Base-by-base conservation (phyloP, 1,140 invertebrate species). In the Drosophila sturtevanti region DNA sequence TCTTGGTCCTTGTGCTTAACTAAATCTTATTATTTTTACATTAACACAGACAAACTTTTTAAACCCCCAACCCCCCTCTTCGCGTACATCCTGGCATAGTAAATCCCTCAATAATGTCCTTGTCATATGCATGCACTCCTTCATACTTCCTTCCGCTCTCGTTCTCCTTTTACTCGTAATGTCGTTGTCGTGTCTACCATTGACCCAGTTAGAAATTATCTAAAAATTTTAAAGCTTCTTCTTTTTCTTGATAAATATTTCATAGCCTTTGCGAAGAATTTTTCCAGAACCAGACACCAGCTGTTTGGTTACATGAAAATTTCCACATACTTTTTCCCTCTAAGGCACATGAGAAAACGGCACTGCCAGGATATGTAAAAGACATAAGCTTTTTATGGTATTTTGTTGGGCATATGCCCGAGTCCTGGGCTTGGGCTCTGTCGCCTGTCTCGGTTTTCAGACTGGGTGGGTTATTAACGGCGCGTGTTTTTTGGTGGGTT, bases 11-110 rank as follows among this genome's bases (percentile, higher is more conserved):
- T 64, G 51, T 61, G 68, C 72, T 66, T 72, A 89, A 77, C 79
- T 74, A 79, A 87, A 84, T 79, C 79, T 68, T 80, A 87, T 87
- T 87, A 84, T 87, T 87, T 84, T 73, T 77, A 41, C 72, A 89
- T 89, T 89, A 87, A 89, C 84, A 65, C 11, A 52, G 59, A 58
- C 52, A 60, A 87, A 87, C 48, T 77, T 81, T 71, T 2, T 21
- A n/a, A n/a, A n/a, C n/a, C n/a, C n/a, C n/a, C n/a, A n/a, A 41
- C 34, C 61, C 62, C 69, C 72, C 18, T 21, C 16, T 1, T 41
- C 5, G 7, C 1, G n/a, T n/a, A n/a, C n/a, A n/a, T n/a, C n/a
- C n/a, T n/a, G n/a, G n/a, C 1, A 44, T 10, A 48, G 41, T 16
- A 48, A 48, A 48, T 48, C 41, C 41, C 11, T 48, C 41, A 48